phyloP scores from a whole-genome alignment of 2,113 vertebrate genomes.

The Egretta garzetta region DNA sequence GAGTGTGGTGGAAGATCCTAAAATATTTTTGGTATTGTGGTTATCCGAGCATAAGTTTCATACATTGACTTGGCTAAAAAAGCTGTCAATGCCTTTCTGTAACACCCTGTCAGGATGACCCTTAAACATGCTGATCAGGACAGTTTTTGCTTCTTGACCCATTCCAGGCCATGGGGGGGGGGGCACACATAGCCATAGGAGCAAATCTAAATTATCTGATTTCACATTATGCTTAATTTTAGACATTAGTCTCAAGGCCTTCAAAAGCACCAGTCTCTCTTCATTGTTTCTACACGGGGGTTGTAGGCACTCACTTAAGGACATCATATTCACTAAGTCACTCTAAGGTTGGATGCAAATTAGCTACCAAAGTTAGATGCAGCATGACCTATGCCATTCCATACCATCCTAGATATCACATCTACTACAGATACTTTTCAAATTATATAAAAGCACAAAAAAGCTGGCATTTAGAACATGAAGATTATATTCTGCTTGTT shows the following conservation, averaged over 20 bases:
- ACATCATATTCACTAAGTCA: neutral
- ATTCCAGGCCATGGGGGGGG: neutral
- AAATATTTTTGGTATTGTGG: neutral
- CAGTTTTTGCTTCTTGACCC: neutral
- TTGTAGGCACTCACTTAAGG: neutral
- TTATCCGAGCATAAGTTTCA: neutral
- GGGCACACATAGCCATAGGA: neutral
- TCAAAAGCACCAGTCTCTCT: neutral
- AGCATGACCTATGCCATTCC: neutral
- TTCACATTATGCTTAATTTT: neutral
- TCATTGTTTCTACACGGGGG: neutral
- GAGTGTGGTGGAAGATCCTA: neutral
- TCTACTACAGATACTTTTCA: neutral
- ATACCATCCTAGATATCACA: neutral
- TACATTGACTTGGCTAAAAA: neutral
- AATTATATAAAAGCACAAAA: neutral
- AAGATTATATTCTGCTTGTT: neutral
- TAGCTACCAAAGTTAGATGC: neutral
- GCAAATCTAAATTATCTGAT: neutral
- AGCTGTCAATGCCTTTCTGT: neutral
- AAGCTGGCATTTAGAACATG: neutral
- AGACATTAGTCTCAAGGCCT: neutral
- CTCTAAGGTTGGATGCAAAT: neutral
- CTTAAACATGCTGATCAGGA: neutral
- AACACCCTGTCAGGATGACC: neutral